Evolutionary conservation across 30 jellyfish, hydroid and myxozoan genomes (phyloP).

Genomic region (Sanderia malayensis): DNA sequence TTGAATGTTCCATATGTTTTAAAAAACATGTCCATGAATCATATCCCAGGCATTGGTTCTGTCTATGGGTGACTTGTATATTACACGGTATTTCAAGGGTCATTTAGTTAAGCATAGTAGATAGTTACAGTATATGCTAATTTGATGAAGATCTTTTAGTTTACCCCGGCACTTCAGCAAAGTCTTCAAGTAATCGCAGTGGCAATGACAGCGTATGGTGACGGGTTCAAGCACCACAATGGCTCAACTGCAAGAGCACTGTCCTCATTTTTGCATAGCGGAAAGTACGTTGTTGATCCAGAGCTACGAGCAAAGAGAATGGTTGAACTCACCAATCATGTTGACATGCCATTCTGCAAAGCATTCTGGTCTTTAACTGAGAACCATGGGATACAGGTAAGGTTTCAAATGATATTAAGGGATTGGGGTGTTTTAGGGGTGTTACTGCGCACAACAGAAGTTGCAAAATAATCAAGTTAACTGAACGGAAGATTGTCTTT

Average conservation of each 20-base stretch:
- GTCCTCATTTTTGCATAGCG: constrained; percentile 90
- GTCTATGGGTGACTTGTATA: no score
- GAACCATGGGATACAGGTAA: constrained; percentile 94
- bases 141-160: constrained; percentile 50
- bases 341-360: constrained; percentile 80
- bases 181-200: constrained; percentile 81
- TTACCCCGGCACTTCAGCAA: constrained; percentile 76
- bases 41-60: no score
- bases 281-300: constrained; percentile 92
- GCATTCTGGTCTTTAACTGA: constrained; percentile 97
- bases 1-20: no score
- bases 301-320: constrained; percentile 91
- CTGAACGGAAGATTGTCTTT: no score
- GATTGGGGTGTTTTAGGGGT: no score
- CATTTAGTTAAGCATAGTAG: no score
- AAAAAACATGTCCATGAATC: no score
- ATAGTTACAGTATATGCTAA: no score
- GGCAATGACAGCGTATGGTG: constrained; percentile 98
- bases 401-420: background rate
- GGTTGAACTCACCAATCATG: constrained; percentile 86
- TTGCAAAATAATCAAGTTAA: no score
- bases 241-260: constrained; percentile 85
- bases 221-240: constrained; percentile 83
- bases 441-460: no score
- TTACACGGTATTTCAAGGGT: no score